Conservation (phyloP, 2,797 vertebrate genomes). For the Dermochelys coriacea region DNA sequence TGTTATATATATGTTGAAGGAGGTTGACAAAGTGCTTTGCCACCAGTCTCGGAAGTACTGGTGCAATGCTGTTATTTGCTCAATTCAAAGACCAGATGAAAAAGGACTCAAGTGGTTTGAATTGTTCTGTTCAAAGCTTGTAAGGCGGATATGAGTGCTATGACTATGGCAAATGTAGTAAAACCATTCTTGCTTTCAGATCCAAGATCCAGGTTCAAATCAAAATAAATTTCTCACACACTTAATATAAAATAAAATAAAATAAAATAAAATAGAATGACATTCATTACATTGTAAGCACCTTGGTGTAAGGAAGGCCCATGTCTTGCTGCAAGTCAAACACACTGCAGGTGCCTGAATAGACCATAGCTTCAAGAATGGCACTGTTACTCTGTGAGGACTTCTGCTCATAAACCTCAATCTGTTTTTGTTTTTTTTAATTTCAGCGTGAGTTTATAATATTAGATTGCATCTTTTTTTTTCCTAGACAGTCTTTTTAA, state of each 20-base stretch:
- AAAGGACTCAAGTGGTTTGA: constrained; percentile 42
- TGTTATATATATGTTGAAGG: constrained; percentile 49
- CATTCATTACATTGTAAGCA: not conserved
- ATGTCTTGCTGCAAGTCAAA: not conserved
- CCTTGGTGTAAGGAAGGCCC: not conserved
- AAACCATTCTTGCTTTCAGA: constrained; percentile 13
- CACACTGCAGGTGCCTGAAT: constrained; percentile 13
- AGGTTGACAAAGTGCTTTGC: constrained; percentile 58
- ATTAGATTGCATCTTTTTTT: not conserved
- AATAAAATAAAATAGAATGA: not conserved
- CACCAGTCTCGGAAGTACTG: constrained; percentile 51
- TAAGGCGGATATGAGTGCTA: not conserved
- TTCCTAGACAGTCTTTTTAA: not conserved
- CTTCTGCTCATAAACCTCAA: not conserved
- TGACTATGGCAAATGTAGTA: constrained; percentile 12
- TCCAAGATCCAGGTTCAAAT: not conserved
- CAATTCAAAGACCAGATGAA: constrained; percentile 71
- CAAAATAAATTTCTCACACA: not conserved
- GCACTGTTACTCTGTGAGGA: not conserved
- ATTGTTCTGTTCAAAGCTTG: not conserved
- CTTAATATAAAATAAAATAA: not conserved
- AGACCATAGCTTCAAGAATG: not conserved
- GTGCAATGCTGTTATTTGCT: constrained; percentile 40
- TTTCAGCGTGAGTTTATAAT: not conserved
- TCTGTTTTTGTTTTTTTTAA: not conserved